These are phyloP conservation scores for Pteropus alecto DNA, from an alignment of 2,113 vertebrate genomes.

Conservation along the genomic window DNA sequence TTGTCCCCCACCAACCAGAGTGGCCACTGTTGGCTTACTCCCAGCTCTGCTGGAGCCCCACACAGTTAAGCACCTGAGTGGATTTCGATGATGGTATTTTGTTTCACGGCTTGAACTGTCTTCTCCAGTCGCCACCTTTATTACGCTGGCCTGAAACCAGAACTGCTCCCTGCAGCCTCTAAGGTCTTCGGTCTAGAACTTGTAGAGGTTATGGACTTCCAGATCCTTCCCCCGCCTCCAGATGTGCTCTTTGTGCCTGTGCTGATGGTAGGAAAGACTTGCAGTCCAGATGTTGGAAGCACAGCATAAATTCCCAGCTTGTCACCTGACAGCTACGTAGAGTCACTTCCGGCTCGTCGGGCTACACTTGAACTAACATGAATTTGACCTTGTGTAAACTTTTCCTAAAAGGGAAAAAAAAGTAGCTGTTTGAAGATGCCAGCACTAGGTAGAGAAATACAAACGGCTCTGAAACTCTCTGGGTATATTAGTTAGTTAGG, in stretches of 20 bases:
- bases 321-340: background rate
- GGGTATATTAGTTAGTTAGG: background rate
- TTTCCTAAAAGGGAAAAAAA: background rate
- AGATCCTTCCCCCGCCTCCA: accelerated
- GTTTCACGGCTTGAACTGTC: background rate
- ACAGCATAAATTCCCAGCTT: background rate
- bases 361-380: background rate
- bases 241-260: accelerated
- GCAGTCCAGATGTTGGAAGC: background rate
- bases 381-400: background rate
- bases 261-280: accelerated
- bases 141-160: background rate
- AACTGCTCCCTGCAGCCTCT: background rate
- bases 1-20: accelerated
- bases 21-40: accelerated
- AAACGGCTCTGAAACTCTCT: background rate
- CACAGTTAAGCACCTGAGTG: background rate
- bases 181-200: background rate
- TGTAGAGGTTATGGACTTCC: background rate
- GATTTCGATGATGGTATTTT: background rate
- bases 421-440: background rate
- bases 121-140: background rate
- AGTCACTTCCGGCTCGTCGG: background rate
- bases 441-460: background rate
- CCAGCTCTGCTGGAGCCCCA: background rate